Conservation (phyloP, 1,140 invertebrate genomes). For the Leptinotarsa defecta region DNA sequence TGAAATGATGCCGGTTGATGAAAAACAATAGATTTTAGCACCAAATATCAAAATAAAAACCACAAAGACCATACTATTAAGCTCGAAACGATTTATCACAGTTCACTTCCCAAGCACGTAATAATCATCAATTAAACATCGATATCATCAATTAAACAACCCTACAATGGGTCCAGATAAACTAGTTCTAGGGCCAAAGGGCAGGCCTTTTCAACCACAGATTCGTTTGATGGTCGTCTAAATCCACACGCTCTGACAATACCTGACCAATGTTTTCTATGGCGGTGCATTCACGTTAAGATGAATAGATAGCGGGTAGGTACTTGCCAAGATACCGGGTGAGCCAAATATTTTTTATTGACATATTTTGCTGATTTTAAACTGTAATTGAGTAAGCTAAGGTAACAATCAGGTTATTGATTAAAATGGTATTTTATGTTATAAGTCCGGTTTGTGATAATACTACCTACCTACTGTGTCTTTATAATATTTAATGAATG, state of each 20-base stretch:
- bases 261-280: slow-evolving; percentile 1
- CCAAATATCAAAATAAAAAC: background rate
- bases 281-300: background rate
- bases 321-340: background rate
- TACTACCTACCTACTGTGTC: no score
- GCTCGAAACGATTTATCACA: background rate
- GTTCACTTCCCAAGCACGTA: background rate
- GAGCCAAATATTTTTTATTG: background rate
- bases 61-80: background rate
- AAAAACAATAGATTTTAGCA: no score
- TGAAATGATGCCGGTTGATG: no score
- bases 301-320: background rate
- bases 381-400: no score
- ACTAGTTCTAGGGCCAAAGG: slow-evolving; percentile 15
- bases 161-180: slow-evolving; percentile 5
- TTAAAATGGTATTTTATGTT: no score
- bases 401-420: no score
- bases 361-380: no score
- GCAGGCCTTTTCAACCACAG: slow-evolving; percentile 9
- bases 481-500: no score
- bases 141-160: slow-evolving; percentile 16
- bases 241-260: background rate
- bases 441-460: no score
- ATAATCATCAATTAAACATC: slow-evolving; percentile 21
- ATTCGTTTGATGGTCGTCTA: background rate